These are phyloP conservation scores for Melanitta fusca DNA, from an alignment of 2,797 vertebrate genomes.

Conservation along the genomic window DNA sequence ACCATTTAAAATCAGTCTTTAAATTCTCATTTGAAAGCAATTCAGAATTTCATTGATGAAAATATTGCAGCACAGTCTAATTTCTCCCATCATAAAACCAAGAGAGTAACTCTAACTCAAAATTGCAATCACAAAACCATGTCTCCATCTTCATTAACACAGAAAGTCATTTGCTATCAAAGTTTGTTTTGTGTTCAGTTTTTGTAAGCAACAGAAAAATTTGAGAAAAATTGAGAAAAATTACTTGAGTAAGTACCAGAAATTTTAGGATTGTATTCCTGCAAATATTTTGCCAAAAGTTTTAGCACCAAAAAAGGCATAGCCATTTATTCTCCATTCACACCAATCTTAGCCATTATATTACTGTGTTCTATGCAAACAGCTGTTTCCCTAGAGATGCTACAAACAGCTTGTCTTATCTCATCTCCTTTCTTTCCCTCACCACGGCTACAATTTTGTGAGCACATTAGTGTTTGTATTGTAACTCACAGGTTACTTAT, in stretches of 20 bases:
- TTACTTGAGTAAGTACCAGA: background rate
- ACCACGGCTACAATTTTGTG: background rate
- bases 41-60: background rate
- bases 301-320: too few relatives aligned
- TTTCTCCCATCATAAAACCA: background rate
- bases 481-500: background rate
- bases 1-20: background rate
- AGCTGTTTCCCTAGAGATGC: background rate
- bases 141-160: background rate
- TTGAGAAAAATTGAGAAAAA: background rate
- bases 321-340: too few relatives aligned
- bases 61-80: background rate
- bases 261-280: background rate
- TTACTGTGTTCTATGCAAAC: too few relatives aligned
- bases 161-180: background rate
- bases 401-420: background rate
- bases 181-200: background rate
- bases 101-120: background rate
- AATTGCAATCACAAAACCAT: background rate
- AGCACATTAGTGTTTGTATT: background rate
- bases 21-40: background rate
- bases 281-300: background rate
- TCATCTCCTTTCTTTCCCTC: background rate
- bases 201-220: background rate
- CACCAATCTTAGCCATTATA: too few relatives aligned